Percentiles rank a stretch among this genome's conserved stretches.
Evolutionary conservation across 2,113 vertebrate genomes (phyloP).

Genomic region (Oreochromis tanganicae): DNA sequence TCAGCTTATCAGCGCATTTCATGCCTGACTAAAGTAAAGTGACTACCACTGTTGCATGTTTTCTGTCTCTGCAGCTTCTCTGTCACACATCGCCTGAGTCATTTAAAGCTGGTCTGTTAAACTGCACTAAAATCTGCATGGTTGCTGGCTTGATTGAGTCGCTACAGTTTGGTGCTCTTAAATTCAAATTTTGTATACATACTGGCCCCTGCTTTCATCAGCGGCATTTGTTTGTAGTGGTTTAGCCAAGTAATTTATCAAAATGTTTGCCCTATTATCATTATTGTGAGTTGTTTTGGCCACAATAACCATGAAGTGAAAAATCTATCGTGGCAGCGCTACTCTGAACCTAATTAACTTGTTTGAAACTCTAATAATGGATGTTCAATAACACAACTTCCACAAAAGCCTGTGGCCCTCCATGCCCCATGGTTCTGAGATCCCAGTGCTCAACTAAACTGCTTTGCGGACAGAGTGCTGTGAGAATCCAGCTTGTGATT

Average conservation of each 20-base stretch:
- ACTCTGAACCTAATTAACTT: not conserved
- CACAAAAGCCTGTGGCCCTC: not conserved
- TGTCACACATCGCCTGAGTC: not conserved
- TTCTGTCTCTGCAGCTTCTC: not conserved
- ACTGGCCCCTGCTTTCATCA: not conserved
- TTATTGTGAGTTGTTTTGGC: not conserved
- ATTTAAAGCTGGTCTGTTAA: not conserved
- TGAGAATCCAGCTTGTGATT: conserved; percentile 26
- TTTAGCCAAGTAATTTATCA: not conserved
- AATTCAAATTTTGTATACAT: not conserved
- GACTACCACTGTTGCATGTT: not conserved
- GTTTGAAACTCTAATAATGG: not conserved
- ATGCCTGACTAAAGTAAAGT: not conserved
- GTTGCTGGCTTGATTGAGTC: not conserved
- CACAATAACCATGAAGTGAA: not conserved
- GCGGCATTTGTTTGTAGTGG: not conserved
- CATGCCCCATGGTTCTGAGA: conserved; percentile 13
- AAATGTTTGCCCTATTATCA: not conserved
- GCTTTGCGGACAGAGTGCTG: not conserved
- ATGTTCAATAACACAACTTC: not conserved
- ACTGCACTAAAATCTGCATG: not conserved
- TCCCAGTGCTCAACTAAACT: conserved; percentile 2
- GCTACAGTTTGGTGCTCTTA: not conserved
- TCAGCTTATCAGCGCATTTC: not conserved
- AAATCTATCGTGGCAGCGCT: not conserved